Evolutionary conservation across 1,140 invertebrate genomes (phyloP).

Genomic region (Brachionus sp.): DNA sequence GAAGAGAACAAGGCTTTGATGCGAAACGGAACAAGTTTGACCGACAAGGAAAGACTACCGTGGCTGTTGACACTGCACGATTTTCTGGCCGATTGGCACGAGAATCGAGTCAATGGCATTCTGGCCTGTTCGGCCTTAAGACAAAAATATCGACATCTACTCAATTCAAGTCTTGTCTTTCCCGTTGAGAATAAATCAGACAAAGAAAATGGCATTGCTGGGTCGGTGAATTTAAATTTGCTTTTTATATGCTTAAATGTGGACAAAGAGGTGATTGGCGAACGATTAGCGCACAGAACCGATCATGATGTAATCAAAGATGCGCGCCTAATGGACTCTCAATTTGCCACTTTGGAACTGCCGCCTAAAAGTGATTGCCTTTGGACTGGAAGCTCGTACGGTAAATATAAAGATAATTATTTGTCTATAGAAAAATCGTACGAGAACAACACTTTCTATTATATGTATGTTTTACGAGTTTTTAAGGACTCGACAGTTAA

Average conservation of each 20-base stretch:
- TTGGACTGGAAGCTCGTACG: constrained; percentile 17
- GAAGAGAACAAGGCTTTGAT: constrained; percentile 52
- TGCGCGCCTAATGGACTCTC: not conserved
- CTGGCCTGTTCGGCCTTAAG: not conserved
- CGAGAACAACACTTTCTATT: constrained; percentile 21
- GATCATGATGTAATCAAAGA: constrained; percentile 23
- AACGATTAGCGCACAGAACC: not conserved
- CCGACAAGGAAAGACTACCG: constrained; percentile 52
- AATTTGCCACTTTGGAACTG: not conserved
- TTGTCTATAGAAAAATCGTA: constrained; percentile 31
- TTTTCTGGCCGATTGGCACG: constrained; percentile 9
- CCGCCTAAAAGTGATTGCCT: constrained; percentile 4
- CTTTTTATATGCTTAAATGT: not conserved
- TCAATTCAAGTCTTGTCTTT: not conserved
- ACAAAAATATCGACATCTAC: constrained; percentile 19
- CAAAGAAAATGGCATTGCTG: not conserved
- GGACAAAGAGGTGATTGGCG: not conserved
- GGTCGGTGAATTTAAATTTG: not conserved
- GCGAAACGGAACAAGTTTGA: constrained; percentile 51
- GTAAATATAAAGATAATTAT: constrained; percentile 33
- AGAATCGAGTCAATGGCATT: not conserved
- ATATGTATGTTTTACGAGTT: constrained; percentile 9
- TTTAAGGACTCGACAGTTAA: not conserved
- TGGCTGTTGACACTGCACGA: constrained; percentile 51
- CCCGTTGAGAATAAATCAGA: not conserved